Percentiles rank a stretch among this genome's conserved stretches.
These are phyloP conservation scores for Drosophila arawakana DNA, from an alignment of 1,140 invertebrate genomes.

Conservation along the genomic window DNA sequence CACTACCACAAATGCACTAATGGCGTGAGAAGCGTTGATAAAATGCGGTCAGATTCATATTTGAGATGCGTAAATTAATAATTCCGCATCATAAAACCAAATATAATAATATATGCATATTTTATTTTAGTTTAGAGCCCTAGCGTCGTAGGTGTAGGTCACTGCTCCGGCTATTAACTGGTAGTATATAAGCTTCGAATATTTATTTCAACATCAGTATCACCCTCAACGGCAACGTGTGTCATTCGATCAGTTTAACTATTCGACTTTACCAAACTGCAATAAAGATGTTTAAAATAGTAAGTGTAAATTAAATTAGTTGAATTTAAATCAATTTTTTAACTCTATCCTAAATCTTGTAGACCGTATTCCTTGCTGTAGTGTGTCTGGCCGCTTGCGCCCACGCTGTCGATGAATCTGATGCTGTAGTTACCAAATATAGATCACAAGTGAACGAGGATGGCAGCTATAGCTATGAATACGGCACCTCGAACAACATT, in stretches of 20 bases:
- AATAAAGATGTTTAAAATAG: conserved; percentile 58
- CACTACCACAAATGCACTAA: conserved; percentile 16
- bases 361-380: conserved; percentile 53
- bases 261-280: neutral
- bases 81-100: conserved; percentile 52
- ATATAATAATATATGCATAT: conserved; percentile 54
- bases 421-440: conserved; percentile 78
- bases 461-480: conserved; percentile 85
- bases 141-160: conserved; percentile 61
- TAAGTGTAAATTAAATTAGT: conserved; percentile 34
- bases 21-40: conserved; percentile 52
- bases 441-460: conserved; percentile 86
- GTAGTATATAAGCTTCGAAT: conserved; percentile 57
- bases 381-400: conserved; percentile 46
- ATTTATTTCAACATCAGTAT: conserved; percentile 55
- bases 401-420: conserved; percentile 60
- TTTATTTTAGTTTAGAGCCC: conserved; percentile 16
- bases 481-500: conserved; percentile 87
- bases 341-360: conserved; percentile 1
- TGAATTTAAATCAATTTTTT: neutral
- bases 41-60: conserved; percentile 76
- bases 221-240: conserved; percentile 44
- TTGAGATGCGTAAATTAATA: conserved; percentile 68
- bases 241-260: neutral
- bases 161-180: conserved; percentile 39